These are phyloP conservation scores for Cheilosia impressa DNA, from an alignment of 2,888 invertebrate genomes.

Conservation along the genomic window DNA sequence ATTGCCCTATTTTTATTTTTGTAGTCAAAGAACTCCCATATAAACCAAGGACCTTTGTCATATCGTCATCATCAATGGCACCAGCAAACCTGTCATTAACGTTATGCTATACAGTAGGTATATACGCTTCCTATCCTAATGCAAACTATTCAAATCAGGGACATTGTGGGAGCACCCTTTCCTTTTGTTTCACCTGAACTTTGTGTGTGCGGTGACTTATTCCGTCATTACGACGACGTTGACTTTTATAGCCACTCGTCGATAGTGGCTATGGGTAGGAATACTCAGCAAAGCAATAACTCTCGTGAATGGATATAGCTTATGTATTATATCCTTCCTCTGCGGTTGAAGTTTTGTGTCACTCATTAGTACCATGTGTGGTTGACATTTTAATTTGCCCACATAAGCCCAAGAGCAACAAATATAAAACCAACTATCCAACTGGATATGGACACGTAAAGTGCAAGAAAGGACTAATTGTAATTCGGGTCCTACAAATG, in stretches of 20 bases:
- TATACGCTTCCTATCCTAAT: neutral
- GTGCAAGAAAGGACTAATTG: neutral
- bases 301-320: neutral
- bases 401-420: neutral
- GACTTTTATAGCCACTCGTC: neutral
- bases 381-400: neutral
- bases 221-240: neutral
- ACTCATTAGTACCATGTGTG: neutral
- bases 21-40: neutral
- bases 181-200: neutral
- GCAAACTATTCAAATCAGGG: neutral
- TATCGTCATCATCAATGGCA: neutral
- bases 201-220: neutral
- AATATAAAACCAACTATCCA: neutral
- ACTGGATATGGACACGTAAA: neutral
- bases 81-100: neutral
- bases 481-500: neutral
- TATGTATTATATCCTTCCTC: neutral
- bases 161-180: neutral
- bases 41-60: neutral
- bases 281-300: neutral
- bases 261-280: neutral
- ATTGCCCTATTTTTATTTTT: too few species aligned
- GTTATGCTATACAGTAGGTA: neutral
- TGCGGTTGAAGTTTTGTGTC: neutral